phyloP scores from a whole-genome alignment of 2,797 vertebrate species.

The Girardinus metallicus region DNA sequence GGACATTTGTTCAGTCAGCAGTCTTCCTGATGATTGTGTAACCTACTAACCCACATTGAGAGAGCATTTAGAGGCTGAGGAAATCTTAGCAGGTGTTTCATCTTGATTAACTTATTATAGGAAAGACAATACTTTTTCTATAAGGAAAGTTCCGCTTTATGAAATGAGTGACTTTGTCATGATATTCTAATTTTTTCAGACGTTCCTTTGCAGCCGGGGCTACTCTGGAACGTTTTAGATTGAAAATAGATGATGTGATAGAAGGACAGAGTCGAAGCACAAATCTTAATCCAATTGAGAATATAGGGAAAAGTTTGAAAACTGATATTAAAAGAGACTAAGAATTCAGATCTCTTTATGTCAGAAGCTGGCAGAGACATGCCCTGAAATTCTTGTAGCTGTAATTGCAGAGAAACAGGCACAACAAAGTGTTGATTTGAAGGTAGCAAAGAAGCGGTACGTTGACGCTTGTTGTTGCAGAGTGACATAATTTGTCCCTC shows the following conservation, averaged over 20 bases:
- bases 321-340: neutral
- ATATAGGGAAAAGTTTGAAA: neutral
- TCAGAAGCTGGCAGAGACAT: neutral
- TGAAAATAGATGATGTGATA: neutral
- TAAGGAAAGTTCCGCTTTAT: neutral
- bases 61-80: neutral
- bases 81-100: neutral
- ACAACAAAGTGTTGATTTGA: neutral
- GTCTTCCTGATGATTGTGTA: no score
- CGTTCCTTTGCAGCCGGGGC: neutral
- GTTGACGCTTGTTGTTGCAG: neutral
- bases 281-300: neutral
- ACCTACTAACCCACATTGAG: neutral
- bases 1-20: no score
- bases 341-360: neutral
- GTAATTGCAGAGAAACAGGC: neutral
- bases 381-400: neutral
- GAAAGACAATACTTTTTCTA: neutral
- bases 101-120: neutral
- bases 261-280: neutral
- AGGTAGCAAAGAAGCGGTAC: neutral
- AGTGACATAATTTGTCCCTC: neutral
- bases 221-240: neutral
- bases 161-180: neutral
- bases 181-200: neutral